Evolutionary conservation across 2,113 vertebrate genomes (phyloP), one percentile per base, ranked within the genome.

Genomic region (Paramisgurnus dabryanus): DNA sequence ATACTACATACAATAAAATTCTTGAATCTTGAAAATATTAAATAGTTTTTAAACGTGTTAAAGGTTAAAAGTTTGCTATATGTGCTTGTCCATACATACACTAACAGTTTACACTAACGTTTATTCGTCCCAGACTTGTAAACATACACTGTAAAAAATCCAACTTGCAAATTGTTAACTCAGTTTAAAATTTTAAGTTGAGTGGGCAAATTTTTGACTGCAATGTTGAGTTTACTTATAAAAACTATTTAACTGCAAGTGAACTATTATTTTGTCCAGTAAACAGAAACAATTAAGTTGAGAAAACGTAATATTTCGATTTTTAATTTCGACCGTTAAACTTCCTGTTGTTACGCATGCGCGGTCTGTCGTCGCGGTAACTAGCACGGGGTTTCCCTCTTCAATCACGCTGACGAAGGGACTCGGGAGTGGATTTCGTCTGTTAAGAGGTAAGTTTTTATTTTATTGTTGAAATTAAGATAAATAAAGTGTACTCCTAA

Each of bases 181-280:
- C 1, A 18, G 4, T n/a, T 67, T 43, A 17, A 43, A 12, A 43
- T 9, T 66, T 3, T 66, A 41, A 43, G 39, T 43, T 7, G 9
- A 17, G 64, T 66, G 64, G 64, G 9, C 64, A 66, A 8, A 41
- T 66, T 41, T 66, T 40, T 15, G 6, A 18, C 27, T 34, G 40
- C 17, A 18, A 13, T 43, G 7, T 67, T 45, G 17, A 67, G 66
- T 67, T 67, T 9, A 67, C 66, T 67, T 18, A 18, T 67, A 67
- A 22, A 67, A 67, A 22, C 8, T 4, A 47, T 45, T 67, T 18
- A 67, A 45, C 65, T 67, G 65, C 65, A 67, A 18, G 65, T 45
- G n/a, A 9, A 41, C 0, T 11, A 18, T 40, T 45, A 5, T 4
- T 45, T 67, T 67, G 65, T 45, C n/a, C n/a, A 47, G 6, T 45